Evolutionary conservation across 2,888 invertebrate genomes (phyloP).

Genomic region (Synergus itoensis): DNA sequence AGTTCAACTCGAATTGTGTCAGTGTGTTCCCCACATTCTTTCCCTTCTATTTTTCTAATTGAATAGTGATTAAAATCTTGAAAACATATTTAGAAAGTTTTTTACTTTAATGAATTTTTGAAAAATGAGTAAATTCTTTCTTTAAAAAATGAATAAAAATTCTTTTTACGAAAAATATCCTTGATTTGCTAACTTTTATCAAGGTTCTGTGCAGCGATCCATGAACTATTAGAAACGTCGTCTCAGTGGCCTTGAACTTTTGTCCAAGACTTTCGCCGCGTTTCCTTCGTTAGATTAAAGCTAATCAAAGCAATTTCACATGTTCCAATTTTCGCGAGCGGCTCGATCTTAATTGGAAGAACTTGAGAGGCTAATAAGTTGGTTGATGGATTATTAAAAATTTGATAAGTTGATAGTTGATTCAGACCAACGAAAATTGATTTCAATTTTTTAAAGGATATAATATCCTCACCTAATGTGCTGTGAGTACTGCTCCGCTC

Average conservation of each 20-base stretch:
- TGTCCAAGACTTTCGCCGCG: constrained; percentile 46
- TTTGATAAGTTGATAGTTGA: constrained; percentile 4
- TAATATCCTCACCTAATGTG: not conserved
- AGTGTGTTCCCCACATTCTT: constrained; percentile 22
- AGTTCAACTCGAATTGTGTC: constrained; percentile 38
- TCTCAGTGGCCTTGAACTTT: constrained; percentile 15
- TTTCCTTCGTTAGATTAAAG: constrained; percentile 40
- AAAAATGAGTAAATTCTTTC: not conserved
- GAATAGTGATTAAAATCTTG: not conserved
- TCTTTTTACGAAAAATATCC: not conserved
- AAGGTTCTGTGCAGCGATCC: constrained; percentile 4
- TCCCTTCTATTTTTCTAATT: not conserved
- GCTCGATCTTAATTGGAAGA: constrained; percentile 18
- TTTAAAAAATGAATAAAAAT: not conserved
- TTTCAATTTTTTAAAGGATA: not conserved
- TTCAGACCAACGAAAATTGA: not conserved
- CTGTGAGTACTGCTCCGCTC: not conserved
- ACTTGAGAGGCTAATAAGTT: constrained; percentile 8
- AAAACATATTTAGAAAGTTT: too few relatives aligned
- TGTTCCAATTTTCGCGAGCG: not conserved
- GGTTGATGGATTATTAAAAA: not conserved
- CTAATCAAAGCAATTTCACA: constrained; percentile 25
- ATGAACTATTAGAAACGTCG: constrained; percentile 13
- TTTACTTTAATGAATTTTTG: too few relatives aligned
- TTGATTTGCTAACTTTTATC: not conserved